Percentiles rank a stretch among this genome's conserved stretches.
These are phyloP conservation scores for Chelon auratus DNA, from an alignment of 2,797 vertebrate genomes.

Conservation along the genomic window DNA sequence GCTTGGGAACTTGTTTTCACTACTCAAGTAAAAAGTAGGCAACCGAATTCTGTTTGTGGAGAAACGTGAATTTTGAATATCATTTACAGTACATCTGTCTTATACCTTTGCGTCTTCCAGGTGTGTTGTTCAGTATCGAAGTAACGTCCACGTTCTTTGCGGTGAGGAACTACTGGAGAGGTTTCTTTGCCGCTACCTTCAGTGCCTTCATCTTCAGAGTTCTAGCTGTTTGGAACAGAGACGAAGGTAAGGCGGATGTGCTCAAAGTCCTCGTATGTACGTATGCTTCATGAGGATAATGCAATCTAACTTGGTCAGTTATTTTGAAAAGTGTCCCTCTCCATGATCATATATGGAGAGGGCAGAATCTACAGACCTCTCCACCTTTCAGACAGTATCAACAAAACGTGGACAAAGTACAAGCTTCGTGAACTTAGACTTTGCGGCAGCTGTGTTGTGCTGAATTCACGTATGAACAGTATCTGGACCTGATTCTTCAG, in stretches of 20 bases:
- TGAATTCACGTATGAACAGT: too few species aligned
- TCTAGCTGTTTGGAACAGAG: constrained; percentile 95
- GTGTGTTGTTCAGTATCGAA: constrained; percentile 97
- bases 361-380: too few species aligned
- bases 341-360: too few species aligned
- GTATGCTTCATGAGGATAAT: not conserved
- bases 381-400: too few species aligned
- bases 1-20: too few species aligned
- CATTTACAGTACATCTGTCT: not conserved
- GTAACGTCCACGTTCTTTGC: constrained; percentile 98
- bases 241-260: constrained; percentile 87
- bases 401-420: too few species aligned
- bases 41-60: not conserved
- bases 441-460: too few species aligned
- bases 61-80: not conserved
- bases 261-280: not conserved
- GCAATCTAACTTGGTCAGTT: too few species aligned
- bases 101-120: constrained; percentile 73
- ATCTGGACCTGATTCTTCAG: too few species aligned
- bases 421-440: too few species aligned
- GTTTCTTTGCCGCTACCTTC: constrained; percentile 97
- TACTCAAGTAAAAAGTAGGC: not conserved
- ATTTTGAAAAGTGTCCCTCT: too few species aligned
- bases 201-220: constrained; percentile 99
- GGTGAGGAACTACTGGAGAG: constrained; percentile 98